Conservation (phyloP, 2,113 vertebrate species). For the Miniopterus natalensis region DNA sequence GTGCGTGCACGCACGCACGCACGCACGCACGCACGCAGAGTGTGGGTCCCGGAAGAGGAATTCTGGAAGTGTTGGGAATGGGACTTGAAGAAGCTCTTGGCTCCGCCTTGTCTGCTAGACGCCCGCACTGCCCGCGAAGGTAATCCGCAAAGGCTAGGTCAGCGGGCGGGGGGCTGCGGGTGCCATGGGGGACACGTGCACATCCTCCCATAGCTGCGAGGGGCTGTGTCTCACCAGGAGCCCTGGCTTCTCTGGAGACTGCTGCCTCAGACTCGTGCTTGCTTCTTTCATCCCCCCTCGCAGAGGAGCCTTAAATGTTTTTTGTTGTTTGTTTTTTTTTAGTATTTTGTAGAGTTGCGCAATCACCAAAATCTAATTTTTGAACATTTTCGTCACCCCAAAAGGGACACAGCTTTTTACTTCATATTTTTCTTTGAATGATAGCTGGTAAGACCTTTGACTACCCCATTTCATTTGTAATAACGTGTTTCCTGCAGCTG, state of each 20-base stretch:
- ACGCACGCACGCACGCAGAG: neutral
- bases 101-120: accelerated
- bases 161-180: conserved; percentile 20
- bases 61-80: neutral
- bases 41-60: neutral
- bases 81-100: neutral
- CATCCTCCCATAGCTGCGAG: neutral
- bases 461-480: neutral
- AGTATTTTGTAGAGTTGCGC: neutral
- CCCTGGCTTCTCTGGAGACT: neutral
- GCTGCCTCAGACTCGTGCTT: neutral
- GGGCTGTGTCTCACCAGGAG: neutral
- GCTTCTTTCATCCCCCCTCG: neutral
- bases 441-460: neutral
- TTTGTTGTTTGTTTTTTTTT: neutral
- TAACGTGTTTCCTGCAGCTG: neutral
- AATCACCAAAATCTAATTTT: neutral
- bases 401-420: neutral
- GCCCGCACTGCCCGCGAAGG: conserved; percentile 53
- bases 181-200: neutral
- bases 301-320: neutral
- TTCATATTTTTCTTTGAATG: conserved; percentile 4
- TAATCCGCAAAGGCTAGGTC: accelerated
- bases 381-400: neutral
- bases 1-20: neutral